phyloP scores from a whole-genome alignment of 2,113 vertebrate species.

The Notechis scutatus region DNA sequence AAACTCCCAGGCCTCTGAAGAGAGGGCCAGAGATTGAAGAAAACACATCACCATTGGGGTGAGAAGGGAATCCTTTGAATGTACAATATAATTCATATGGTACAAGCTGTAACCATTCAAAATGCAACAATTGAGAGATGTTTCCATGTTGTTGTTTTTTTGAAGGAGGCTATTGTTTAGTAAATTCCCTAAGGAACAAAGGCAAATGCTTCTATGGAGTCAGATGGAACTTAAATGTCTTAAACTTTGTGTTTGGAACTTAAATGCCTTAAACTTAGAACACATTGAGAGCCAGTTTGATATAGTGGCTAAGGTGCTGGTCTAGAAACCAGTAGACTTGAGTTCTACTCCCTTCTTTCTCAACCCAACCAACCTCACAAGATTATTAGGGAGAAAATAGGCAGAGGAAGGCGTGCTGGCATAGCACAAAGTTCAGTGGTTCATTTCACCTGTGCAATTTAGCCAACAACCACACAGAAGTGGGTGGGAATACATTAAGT shows the following conservation, averaged over 20 bases:
- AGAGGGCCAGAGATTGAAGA: background rate
- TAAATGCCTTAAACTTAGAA: background rate
- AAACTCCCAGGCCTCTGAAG: too few relatives aligned
- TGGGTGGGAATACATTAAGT: background rate
- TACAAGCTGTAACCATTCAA: background rate
- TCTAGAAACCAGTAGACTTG: too few relatives aligned
- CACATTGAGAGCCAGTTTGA: too few relatives aligned
- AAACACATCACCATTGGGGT: background rate
- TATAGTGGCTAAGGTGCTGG: too few relatives aligned
- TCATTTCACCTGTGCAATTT: background rate
- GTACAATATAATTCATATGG: background rate
- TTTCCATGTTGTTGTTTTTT: background rate
- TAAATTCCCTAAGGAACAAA: background rate
- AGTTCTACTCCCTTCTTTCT: too few relatives aligned
- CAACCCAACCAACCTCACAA: too few relatives aligned
- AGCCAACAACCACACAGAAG: background rate
- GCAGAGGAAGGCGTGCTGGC: too few relatives aligned
- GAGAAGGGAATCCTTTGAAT: background rate
- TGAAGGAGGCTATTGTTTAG: rapidly evolving
- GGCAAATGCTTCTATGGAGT: background rate
- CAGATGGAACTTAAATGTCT: too few relatives aligned
- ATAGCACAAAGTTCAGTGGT: background rate
- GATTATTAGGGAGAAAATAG: too few relatives aligned
- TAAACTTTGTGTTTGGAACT: background rate
- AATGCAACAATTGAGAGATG: background rate